Percentiles rank a stretch among this genome's conserved stretches.
Evolutionary conservation across 2,113 vertebrate species (phyloP).

Genomic region (Lycaon pictus): DNA sequence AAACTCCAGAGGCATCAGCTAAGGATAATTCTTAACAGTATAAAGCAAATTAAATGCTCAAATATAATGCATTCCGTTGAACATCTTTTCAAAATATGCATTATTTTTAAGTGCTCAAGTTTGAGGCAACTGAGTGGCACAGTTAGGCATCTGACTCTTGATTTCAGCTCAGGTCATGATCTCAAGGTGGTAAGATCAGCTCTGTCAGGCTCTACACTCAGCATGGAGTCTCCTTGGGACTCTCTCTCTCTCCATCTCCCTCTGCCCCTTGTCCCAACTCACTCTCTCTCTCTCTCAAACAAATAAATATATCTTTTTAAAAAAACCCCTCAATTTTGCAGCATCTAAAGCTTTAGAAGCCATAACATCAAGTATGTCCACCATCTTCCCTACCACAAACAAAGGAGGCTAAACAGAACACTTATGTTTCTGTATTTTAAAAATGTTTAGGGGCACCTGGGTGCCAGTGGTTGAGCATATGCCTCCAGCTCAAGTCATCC

Average conservation of each 20-base stretch:
- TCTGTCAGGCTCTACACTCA: neutral
- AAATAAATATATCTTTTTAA: neutral
- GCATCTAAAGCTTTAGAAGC: neutral
- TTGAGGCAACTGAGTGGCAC: neutral
- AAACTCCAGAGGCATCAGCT: neutral
- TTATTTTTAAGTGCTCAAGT: neutral
- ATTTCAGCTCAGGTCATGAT: neutral
- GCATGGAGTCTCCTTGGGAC: neutral
- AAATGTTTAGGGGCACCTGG: too few species aligned
- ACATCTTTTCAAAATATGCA: neutral
- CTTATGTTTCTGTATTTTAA: neutral
- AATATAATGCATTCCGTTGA: too few species aligned
- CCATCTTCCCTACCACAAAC: neutral
- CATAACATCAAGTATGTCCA: too few species aligned
- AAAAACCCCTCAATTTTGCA: neutral
- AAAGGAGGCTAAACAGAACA: neutral
- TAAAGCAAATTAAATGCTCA: too few species aligned
- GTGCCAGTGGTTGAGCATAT: too few species aligned
- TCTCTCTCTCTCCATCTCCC: neutral
- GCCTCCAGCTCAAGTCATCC: too few species aligned
- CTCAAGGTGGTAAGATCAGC: neutral
- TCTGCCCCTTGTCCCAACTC: neutral
- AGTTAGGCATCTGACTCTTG: neutral
- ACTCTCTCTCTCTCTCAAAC: neutral
- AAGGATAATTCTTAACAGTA: neutral